Conservation (phyloP, 2,797 vertebrate genomes). For the Eulemur mongoz region DNA sequence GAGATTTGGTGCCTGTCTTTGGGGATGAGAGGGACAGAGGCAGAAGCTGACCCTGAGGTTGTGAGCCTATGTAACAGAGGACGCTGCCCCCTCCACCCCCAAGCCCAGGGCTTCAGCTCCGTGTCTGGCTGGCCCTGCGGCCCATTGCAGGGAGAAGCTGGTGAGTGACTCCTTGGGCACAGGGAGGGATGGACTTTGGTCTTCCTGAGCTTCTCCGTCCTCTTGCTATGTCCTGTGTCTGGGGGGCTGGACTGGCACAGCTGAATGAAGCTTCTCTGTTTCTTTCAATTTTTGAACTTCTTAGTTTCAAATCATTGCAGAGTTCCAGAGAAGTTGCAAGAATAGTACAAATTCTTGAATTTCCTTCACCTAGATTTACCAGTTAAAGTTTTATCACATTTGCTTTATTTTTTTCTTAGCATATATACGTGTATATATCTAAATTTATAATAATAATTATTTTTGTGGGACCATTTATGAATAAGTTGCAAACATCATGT, state of each 20-base stretch:
- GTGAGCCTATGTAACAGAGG: neutral
- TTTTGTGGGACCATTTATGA: neutral
- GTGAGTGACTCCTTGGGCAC: neutral
- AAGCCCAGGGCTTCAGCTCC: fast-evolving
- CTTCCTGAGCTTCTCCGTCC: neutral
- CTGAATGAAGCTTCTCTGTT: neutral
- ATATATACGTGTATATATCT: neutral
- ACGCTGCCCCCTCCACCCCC: neutral
- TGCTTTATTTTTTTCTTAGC: neutral
- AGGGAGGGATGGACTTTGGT: neutral
- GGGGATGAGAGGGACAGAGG: neutral
- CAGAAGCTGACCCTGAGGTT: neutral
- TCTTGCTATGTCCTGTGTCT: no score
- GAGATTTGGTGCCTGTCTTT: neutral
- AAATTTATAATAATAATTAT: neutral
- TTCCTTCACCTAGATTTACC: neutral
- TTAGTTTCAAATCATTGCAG: neutral
- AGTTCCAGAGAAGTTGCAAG: neutral
- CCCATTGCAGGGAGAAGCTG: neutral
- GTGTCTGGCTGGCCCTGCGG: neutral
- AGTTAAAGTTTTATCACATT: neutral
- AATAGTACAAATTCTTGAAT: neutral
- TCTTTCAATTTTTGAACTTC: neutral
- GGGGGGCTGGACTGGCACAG: neutral
- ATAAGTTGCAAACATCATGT: no score